Evolutionary conservation across 1,140 invertebrate genomes (phyloP).

Genomic region (Halyomorpha halys): DNA sequence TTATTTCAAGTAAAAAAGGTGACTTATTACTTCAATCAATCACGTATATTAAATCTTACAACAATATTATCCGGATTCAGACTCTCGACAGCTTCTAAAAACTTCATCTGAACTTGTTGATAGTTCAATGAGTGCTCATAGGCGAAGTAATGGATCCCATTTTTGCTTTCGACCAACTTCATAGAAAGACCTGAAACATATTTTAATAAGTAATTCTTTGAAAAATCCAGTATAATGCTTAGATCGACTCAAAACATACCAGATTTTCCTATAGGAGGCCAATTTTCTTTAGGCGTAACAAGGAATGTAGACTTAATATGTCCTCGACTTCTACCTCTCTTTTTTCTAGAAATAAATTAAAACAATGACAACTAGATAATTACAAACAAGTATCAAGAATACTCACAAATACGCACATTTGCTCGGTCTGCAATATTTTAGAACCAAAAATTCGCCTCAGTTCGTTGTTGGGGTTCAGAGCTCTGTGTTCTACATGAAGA

Average conservation of each 20-base stretch:
- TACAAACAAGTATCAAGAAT: too few relatives aligned
- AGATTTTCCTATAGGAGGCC: conserved; percentile 53
- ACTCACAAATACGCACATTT: conserved; percentile 36
- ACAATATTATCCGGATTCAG: conserved; percentile 71
- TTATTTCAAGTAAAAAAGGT: too few relatives aligned
- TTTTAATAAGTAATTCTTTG: conserved; percentile 29
- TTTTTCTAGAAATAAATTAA: conserved; percentile 39
- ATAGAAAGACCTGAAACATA: conserved; percentile 52
- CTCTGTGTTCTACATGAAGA: conserved; percentile 54
- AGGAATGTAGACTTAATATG: conserved; percentile 53
- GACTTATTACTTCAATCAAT: too few relatives aligned
- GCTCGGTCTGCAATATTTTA: conserved; percentile 58
- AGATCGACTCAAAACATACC: conserved; percentile 34
- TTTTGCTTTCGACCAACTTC: conserved; percentile 45
- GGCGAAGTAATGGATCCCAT: conserved; percentile 53
- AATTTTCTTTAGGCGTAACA: conserved; percentile 53
- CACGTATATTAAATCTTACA: conserved; percentile 37
- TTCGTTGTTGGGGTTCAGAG: conserved; percentile 76
- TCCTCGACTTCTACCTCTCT: conserved; percentile 43
- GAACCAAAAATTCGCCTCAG: conserved; percentile 75
- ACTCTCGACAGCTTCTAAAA: conserved; percentile 66
- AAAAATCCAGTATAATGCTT: conserved; percentile 19
- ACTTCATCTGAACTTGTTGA: conserved; percentile 51
- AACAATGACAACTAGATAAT: not conserved
- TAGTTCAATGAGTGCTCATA: conserved; percentile 73